Evolutionary conservation across 2,797 vertebrate species (phyloP).

Genomic region (Danio jaintianensis): DNA sequence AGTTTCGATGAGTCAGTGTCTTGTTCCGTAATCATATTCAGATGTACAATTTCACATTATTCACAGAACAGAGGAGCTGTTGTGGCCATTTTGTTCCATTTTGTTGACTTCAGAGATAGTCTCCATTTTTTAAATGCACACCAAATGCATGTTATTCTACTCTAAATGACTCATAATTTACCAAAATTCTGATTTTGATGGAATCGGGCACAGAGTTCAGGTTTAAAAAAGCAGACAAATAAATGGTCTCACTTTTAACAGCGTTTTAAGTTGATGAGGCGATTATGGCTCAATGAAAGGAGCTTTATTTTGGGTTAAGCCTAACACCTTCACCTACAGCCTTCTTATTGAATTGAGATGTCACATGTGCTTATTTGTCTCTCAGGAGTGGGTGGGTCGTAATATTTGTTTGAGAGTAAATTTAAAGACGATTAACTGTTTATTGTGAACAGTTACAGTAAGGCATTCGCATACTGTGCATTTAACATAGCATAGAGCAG

Average conservation of each 20-base stretch:
- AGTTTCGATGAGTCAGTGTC: constrained; percentile 3
- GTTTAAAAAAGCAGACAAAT: background rate
- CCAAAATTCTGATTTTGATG: background rate
- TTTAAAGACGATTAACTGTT: background rate
- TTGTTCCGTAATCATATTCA: constrained; percentile 34
- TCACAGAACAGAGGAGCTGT: background rate
- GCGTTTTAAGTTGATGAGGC: background rate
- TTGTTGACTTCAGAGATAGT: background rate
- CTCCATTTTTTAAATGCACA: background rate
- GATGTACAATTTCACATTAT: constrained; percentile 5
- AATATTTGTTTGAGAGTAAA: background rate
- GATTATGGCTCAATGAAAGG: constrained; percentile 19
- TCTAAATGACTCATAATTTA: background rate
- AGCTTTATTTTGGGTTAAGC: constrained; percentile 28
- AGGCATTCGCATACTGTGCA: background rate
- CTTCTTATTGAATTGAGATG: constrained; percentile 16
- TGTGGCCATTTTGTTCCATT: background rate
- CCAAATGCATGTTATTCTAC: background rate
- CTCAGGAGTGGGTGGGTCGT: background rate
- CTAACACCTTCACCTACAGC: constrained; percentile 19
- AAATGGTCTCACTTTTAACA: background rate
- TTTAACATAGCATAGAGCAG: no score
- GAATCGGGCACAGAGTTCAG: background rate
- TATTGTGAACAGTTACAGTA: background rate
- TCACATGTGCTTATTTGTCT: constrained; percentile 11